Conservation (phyloP, 1,140 invertebrate genomes). For the Dolichoris vasculosae region DNA sequence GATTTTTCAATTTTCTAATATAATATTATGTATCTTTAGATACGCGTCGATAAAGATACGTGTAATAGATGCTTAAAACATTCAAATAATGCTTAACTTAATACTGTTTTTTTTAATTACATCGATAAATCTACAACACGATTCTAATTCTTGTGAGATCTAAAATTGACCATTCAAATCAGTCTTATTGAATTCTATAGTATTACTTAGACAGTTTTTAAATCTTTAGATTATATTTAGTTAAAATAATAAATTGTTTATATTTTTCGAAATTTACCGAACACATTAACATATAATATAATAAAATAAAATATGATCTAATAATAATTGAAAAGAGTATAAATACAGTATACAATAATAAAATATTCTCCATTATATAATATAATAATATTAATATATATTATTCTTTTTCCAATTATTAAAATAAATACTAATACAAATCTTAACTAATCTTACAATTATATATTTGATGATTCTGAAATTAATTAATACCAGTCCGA, state of each 20-base stretch:
- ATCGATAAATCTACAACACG: background rate
- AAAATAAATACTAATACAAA: background rate
- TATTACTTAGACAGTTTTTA: background rate
- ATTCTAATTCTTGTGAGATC: background rate
- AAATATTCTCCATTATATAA: no score
- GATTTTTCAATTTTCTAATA: no score
- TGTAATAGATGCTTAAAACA: background rate
- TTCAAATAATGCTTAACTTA: background rate
- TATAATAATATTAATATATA: no score
- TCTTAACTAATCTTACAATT: background rate
- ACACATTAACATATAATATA: background rate
- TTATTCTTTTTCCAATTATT: background rate
- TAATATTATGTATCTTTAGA: no score
- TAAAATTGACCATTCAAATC: background rate
- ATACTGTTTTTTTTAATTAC: background rate
- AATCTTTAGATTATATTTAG: no score
- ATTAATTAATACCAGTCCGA: background rate
- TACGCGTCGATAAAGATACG: no score
- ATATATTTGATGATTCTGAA: no score
- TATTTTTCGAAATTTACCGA: no score
- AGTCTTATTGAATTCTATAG: background rate
- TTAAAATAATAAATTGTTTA: no score
- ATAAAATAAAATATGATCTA: background rate
- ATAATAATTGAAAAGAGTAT: background rate
- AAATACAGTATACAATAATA: background rate